These are phyloP conservation scores for Neolamprologus caudopunctatus DNA, from an alignment of 2,113 vertebrate species.

Conservation along the genomic window DNA sequence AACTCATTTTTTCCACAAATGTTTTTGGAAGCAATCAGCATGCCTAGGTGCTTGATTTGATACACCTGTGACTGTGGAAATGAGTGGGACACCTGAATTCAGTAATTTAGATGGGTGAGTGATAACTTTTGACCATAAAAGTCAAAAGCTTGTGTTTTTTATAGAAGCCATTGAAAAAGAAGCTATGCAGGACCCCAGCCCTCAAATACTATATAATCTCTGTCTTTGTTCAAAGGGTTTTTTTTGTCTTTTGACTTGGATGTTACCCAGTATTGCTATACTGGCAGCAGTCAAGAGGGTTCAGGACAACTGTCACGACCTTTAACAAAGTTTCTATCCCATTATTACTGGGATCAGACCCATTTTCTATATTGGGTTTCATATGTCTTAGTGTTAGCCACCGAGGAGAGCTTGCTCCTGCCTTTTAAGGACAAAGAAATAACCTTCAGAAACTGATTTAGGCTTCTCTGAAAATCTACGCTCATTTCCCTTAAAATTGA, in stretches of 20 bases:
- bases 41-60: background rate
- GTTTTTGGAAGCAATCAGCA: background rate
- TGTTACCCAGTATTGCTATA: background rate
- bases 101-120: background rate
- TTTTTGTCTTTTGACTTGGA: background rate
- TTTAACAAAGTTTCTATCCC: background rate
- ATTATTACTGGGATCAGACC: background rate
- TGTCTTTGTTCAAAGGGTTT: background rate
- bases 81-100: background rate
- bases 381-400: background rate
- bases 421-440: constrained; percentile 38
- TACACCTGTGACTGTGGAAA: background rate
- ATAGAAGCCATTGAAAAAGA: background rate
- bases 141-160: background rate
- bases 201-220: background rate
- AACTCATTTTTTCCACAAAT: background rate
- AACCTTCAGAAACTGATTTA: constrained; percentile 55
- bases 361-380: background rate
- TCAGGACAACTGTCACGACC: background rate
- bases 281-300: background rate
- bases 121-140: background rate
- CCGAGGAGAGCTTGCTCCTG: background rate
- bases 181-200: background rate
- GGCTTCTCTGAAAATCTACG: constrained; percentile 16
- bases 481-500: constrained; percentile 27